Evolutionary conservation across 37 sponge, comb jelly and placozoan genomes (phyloP).

Genomic region (Spongia lamella): DNA sequence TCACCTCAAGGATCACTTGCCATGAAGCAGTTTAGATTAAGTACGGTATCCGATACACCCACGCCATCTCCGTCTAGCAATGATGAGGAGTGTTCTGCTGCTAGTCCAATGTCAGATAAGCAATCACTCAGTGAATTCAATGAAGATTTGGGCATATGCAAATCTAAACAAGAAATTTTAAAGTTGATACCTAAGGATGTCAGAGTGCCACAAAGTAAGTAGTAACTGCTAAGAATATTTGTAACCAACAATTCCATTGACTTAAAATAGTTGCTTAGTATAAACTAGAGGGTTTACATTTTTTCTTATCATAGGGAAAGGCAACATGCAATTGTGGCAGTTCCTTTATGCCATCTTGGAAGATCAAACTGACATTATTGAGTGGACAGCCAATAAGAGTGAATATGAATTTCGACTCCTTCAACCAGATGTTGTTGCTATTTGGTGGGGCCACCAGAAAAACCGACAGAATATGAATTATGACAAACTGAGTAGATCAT

Average conservation of each 20-base stretch:
- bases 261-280: too few relatives aligned
- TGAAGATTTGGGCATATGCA: slow-evolving; percentile 3
- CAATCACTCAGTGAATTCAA: too few relatives aligned
- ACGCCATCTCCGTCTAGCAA: slow-evolving; percentile 26
- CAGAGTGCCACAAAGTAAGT: slow-evolving; percentile 69
- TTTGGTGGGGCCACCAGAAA: slow-evolving; percentile 89
- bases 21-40: not conserved
- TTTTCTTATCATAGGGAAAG: slow-evolving; percentile 53
- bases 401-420: slow-evolving; percentile 71
- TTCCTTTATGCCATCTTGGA: slow-evolving; percentile 78
- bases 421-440: slow-evolving; percentile 85
- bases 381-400: slow-evolving; percentile 53
- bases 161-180: slow-evolving; percentile 6
- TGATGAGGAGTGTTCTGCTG: slow-evolving; percentile 9
- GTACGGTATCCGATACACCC: slow-evolving; percentile 19
- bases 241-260: not conserved
- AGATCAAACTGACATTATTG: slow-evolving; percentile 63
- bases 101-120: too few relatives aligned
- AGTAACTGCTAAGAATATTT: too few relatives aligned
- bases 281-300: not conserved
- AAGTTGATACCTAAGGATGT: slow-evolving; percentile 47
- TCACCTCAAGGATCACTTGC: slow-evolving; percentile 6
- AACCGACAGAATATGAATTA: slow-evolving; percentile 87
- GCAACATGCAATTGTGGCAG: slow-evolving; percentile 89
- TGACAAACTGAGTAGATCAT: slow-evolving; percentile 84